Evolutionary conservation across 1,140 invertebrate species (phyloP).

Genomic region (Leptinotarsa lineolata): DNA sequence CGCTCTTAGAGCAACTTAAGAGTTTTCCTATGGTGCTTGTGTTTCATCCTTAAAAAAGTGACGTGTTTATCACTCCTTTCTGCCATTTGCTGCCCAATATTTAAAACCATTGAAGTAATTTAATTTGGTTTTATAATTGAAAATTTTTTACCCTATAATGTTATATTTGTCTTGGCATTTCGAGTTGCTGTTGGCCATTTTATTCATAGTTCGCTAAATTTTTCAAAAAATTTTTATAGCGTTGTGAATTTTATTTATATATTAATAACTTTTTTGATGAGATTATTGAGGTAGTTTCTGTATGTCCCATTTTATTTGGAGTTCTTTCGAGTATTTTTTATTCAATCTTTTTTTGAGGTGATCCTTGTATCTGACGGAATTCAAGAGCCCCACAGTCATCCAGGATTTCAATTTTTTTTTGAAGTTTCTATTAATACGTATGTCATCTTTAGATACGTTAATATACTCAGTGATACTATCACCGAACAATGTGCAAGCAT

Average conservation of each 20-base stretch:
- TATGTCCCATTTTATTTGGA: conserved; percentile 10
- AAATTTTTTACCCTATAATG: neutral
- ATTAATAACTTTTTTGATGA: conserved; percentile 13
- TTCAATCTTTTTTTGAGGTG: conserved; percentile 15
- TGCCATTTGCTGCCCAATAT: too few species aligned
- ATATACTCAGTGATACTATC: too few species aligned
- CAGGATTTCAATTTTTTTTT: conserved; percentile 10
- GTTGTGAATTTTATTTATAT: conserved; percentile 14
- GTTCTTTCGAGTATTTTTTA: conserved; percentile 12
- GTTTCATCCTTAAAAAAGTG: too few species aligned
- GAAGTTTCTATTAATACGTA: conserved; percentile 10
- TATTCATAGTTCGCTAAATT: conserved; percentile 9
- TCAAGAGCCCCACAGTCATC: conserved; percentile 11
- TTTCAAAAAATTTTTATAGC: conserved; percentile 4
- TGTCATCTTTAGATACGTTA: neutral
- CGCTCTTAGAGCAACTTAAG: too few species aligned
- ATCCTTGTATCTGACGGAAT: conserved; percentile 6
- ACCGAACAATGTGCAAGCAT: conserved; percentile 14
- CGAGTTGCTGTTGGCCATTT: conserved; percentile 17
- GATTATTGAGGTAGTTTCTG: conserved; percentile 16
- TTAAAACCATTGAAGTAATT: too few species aligned
- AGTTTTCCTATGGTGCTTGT: too few species aligned
- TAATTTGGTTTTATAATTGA: too few species aligned
- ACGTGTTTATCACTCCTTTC: too few species aligned
- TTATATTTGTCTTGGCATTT: conserved; percentile 14